Base-by-base conservation (phyloP, 1,140 invertebrate genomes). In the Apis cerana region DNA sequence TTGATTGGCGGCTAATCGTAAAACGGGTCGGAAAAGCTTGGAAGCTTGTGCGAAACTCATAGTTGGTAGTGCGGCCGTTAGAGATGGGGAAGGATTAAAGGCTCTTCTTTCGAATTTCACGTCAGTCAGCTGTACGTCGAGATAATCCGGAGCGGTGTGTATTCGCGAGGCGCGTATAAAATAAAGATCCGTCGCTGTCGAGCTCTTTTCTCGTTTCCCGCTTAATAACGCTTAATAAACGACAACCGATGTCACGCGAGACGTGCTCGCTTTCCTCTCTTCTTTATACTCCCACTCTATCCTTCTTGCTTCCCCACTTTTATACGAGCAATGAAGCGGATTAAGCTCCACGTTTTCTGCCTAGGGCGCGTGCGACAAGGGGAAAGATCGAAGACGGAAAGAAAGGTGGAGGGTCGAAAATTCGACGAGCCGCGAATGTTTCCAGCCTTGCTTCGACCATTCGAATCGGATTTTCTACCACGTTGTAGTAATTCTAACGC, bases 31-130 rank as follows among this genome's bases (percentile, higher is more conserved):
- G 83, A 82, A 83, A 86, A 72, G 81, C 77, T 77, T 50, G 76
- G 61, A n/a, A 65, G 33, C 59, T 62, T n/a, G 50, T 43, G 79
- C 50, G 58, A 77, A 84, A 82, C 76, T 87, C 76, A 78, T 72
- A 87, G 76, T 80, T 33, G 67, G 85, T 80, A 71, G 81, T 43
- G 70, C 50, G 79, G 78, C 58, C 62, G 75, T 77, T 68, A 69
- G 79, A 85, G 83, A 75, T 75, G 78, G 62, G 84, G 79, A 75
- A 62, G 92, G 91, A 92, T 93, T 93, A 93, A 93, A 91, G 91
- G 92, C 91, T 93, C 91, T 90, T 89, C 90, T 90, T 93, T 92
- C 91, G 89, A 92, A 91, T 93, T 92, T 93, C 90, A 89, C 85
- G 92, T 91, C 91, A 92, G 90, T 92, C 91, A 92, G 84, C 82